phyloP scores from a whole-genome alignment of 2,888 invertebrate genomes.

The Erpobdella octoculata region DNA sequence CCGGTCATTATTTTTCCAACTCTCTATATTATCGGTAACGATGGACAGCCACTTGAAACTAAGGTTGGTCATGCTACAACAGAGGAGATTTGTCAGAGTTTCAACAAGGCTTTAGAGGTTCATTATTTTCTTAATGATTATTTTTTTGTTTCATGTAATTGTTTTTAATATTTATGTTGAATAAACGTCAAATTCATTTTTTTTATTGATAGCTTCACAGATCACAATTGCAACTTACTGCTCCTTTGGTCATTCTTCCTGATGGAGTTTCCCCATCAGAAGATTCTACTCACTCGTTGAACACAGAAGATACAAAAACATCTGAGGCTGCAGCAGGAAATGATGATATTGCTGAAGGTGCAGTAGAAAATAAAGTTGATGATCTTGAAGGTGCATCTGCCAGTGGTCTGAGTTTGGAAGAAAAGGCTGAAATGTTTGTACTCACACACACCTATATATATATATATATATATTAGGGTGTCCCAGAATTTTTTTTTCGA shows the following conservation, averaged over 20 bases:
- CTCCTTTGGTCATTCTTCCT: no score
- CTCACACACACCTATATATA: no score
- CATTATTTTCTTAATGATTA: no score
- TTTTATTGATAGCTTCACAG: not conserved
- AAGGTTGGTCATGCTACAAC: conserved; percentile 61
- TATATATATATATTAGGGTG: no score
- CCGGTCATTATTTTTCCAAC: conserved; percentile 61
- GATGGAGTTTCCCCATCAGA: not conserved
- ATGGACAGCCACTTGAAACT: conserved; percentile 73
- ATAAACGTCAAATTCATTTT: not conserved
- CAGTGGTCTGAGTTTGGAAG: not conserved
- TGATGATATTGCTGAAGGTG: not conserved
- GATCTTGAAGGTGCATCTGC: not conserved
- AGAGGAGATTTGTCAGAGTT: conserved; percentile 61
- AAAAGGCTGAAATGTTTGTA: conserved; percentile 18
- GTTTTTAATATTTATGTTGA: not conserved
- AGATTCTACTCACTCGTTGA: not conserved
- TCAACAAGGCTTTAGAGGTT: conserved; percentile 51
- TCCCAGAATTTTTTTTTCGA: no score
- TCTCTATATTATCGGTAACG: conserved; percentile 69
- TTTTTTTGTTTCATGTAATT: not conserved
- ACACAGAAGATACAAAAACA: not conserved
- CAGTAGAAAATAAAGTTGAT: not conserved
- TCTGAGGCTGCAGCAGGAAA: not conserved
- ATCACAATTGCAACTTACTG: not conserved